Evolutionary conservation across 2,113 vertebrate genomes (phyloP), one percentile per base, ranked within the genome.

Genomic region (Furnarius figulus): DNA sequence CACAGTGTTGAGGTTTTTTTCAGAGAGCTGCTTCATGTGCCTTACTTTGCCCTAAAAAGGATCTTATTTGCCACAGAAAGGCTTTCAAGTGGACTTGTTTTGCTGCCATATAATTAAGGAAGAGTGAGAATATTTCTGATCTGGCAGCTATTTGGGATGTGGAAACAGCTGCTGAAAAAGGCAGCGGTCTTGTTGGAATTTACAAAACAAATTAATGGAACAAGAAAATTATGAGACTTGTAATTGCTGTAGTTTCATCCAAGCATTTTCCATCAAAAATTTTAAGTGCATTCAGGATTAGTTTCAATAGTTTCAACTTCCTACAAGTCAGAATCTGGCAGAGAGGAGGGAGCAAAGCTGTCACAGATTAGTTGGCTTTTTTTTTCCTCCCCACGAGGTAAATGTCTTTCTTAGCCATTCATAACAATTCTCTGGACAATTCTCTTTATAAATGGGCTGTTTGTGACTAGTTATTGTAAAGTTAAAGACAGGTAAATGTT

Each of bases 21-120:
- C 74, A 70, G 59, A 81, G 40, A 79, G 40, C 33, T 70, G 25
- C 35, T 89, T 89, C 28, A 9, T 84, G 3, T 40, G 49, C 23
- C 63, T 91, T 52, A 61, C 46, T 94, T 91, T 93, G 58, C 55
- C 95, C 87, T 96, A 80, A 94, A 96, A 94, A 85, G 87, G 93
- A 73, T 70, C 27, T 76, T 52, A 37, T 8, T 76, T 85, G 71
- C 67, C 28, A 56, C 61, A 82, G 62, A 61, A 81, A 28, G 14
- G 33, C 66, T 87, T 93, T 56, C 46, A 83, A 85, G 59, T 88
- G 44, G 63, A 44, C 74, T 90, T 88, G 46, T 87, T 86, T 42
- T 9, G 42, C 42, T 63, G 73, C 65, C 42, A 4, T 67, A 10
- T 58, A 90, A 89, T 87, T 87, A 87, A 91, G 85, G 74, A 72